Evolutionary conservation across 2,888 invertebrate species (phyloP).

Genomic region (Lasius platythorax): DNA sequence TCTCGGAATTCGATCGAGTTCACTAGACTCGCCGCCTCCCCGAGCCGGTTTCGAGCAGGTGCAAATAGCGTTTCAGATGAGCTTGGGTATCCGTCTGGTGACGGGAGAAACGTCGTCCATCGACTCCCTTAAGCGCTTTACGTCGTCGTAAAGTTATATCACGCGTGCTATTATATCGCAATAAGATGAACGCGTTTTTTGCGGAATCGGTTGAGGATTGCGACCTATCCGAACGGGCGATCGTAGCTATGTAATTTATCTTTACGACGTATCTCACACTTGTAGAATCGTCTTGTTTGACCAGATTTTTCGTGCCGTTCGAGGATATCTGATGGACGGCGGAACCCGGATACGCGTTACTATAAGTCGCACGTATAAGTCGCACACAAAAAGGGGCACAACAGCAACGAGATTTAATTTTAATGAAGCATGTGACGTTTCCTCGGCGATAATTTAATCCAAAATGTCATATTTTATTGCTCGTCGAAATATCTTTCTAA

Average conservation of each 20-base stretch:
- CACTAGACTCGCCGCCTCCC: conserved; percentile 74
- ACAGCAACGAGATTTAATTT: background rate
- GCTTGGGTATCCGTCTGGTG: conserved; percentile 38
- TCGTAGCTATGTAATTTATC: conserved; percentile 20
- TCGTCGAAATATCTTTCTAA: conserved; percentile 5
- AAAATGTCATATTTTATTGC: background rate
- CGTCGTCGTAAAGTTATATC: conserved; percentile 69
- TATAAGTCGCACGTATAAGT: too few relatives aligned
- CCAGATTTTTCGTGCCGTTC: conserved; percentile 9
- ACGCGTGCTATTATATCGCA: conserved; percentile 41
- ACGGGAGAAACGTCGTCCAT: conserved; percentile 31
- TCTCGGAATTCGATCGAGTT: conserved; percentile 82
- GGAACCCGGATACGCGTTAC: background rate
- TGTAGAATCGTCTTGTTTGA: background rate
- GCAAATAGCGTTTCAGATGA: conserved; percentile 60
- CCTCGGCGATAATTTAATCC: background rate
- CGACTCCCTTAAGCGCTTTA: conserved; percentile 52
- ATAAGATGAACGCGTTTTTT: conserved; percentile 15
- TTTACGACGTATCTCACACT: conserved; percentile 8
- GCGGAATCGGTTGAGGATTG: background rate
- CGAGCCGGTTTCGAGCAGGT: conserved; percentile 79
- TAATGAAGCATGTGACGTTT: background rate
- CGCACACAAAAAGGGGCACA: background rate
- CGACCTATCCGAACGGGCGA: background rate
- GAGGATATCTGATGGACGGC: background rate